Conservation (phyloP, 2,888 invertebrate species). For the Drosophila conformis region DNA sequence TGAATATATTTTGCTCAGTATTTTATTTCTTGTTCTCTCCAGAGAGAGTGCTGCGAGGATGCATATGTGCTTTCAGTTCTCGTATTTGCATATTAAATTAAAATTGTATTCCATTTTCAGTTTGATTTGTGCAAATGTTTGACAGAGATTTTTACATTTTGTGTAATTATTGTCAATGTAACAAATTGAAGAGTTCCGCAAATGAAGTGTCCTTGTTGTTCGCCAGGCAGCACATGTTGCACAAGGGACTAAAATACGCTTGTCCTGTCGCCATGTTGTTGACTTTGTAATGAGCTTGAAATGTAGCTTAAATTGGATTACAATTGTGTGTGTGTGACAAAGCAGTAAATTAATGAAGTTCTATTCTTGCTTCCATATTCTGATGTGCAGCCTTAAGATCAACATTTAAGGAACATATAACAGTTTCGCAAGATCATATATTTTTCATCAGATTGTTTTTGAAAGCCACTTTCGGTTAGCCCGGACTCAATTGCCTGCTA, state of each 20-base stretch:
- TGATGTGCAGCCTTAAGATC: not conserved
- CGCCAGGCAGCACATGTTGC: slow-evolving; percentile 5
- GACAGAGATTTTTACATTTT: slow-evolving; percentile 59
- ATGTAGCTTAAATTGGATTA: slow-evolving; percentile 47
- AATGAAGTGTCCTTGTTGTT: slow-evolving; percentile 51
- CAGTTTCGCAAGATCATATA: not conserved
- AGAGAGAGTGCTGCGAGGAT: not conserved
- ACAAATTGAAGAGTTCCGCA: slow-evolving; percentile 31
- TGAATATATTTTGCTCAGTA: slow-evolving; percentile 56
- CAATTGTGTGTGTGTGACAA: slow-evolving; percentile 19
- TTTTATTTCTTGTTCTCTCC: not conserved
- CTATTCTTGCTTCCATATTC: slow-evolving; percentile 12
- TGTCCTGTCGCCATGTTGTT: slow-evolving; percentile 25
- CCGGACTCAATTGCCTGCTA: slow-evolving; percentile 36
- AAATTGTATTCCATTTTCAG: slow-evolving; percentile 43
- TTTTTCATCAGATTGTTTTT: not conserved
- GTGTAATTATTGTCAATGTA: slow-evolving; percentile 61
- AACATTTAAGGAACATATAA: not conserved
- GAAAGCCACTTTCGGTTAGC: slow-evolving; percentile 12
- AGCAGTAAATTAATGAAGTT: slow-evolving; percentile 49
- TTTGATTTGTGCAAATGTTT: slow-evolving; percentile 66
- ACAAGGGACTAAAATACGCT: slow-evolving; percentile 15
- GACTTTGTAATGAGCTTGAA: slow-evolving; percentile 50
- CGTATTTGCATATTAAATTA: slow-evolving; percentile 70
- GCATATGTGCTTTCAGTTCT: slow-evolving; percentile 46